Conservation (phyloP, 2,797 vertebrate species). For the Heliangelus exortis region DNA sequence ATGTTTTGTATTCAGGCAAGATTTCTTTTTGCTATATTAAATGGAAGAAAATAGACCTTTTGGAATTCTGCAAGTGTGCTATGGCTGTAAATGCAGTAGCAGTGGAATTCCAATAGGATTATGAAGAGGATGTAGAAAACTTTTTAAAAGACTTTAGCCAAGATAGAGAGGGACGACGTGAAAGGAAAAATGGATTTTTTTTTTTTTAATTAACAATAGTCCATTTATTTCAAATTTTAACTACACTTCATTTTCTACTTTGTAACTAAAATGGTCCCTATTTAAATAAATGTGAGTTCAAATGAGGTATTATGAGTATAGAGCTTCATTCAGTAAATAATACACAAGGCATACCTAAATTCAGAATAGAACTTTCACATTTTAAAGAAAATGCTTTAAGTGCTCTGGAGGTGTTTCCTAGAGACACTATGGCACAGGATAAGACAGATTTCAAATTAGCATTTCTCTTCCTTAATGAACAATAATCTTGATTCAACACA, state of each 20-base stretch:
- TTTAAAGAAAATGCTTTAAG: constrained; percentile 13
- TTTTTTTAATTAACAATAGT: constrained; percentile 17
- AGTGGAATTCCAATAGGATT: constrained; percentile 74
- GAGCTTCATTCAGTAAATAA: background rate
- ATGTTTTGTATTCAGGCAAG: constrained; percentile 82
- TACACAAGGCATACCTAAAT: background rate
- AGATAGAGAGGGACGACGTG: background rate
- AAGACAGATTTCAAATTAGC: constrained; percentile 14
- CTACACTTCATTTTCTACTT: background rate
- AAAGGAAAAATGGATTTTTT: background rate
- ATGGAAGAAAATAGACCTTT: constrained; percentile 80
- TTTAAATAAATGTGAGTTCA: constrained; percentile 35
- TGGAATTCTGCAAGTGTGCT: constrained; percentile 78
- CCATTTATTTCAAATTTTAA: constrained; percentile 31
- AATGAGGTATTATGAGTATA: background rate
- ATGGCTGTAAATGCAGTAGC: constrained; percentile 69
- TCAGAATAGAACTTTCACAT: constrained; percentile 13
- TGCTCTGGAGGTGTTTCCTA: constrained; percentile 9
- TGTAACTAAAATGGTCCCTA: background rate
- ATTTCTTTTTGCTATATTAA: constrained; percentile 80
- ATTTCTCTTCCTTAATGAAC: constrained; percentile 21
- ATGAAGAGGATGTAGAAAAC: constrained; percentile 64
- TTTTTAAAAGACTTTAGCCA: constrained; percentile 48
- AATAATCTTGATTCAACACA: constrained; percentile 15
- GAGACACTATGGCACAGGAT: background rate